Percentiles rank a stretch among this genome's conserved stretches.
Conservation (phyloP, 2,113 vertebrate genomes). For the Eudyptes chrysolophus region DNA sequence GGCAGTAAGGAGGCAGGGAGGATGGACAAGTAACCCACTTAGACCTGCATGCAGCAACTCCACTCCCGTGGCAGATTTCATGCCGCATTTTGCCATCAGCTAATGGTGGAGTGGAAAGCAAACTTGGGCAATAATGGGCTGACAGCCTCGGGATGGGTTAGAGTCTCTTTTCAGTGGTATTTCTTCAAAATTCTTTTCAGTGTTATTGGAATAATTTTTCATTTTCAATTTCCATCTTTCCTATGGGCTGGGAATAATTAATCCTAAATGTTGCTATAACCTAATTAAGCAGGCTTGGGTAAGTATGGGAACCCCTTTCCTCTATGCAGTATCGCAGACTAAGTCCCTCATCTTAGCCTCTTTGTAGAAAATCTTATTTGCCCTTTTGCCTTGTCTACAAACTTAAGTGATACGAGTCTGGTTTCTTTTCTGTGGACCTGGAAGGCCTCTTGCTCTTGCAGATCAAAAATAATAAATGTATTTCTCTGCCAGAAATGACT, state of each 20-base stretch:
- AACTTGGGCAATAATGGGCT: background rate
- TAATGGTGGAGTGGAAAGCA: background rate
- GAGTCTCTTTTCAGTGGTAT: background rate
- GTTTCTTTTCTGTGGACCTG: background rate
- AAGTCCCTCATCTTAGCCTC: background rate
- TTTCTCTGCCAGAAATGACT: slow-evolving; percentile 10
- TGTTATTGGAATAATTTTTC: background rate
- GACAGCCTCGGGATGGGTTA: background rate
- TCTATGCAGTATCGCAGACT: background rate
- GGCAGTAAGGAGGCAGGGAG: background rate
- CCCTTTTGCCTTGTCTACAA: background rate
- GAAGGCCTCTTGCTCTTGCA: background rate
- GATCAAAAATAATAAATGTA: background rate
- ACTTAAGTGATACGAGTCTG: background rate
- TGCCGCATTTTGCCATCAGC: background rate
- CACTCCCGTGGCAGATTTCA: background rate
- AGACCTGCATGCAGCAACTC: background rate
- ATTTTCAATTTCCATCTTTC: background rate
- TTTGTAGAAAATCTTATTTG: background rate
- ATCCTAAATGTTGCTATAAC: background rate
- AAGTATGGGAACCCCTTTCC: background rate
- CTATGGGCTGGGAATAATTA: background rate
- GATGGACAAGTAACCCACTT: background rate
- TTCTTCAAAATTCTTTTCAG: background rate
- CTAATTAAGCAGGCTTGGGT: background rate